These are phyloP conservation scores for Bombus cullumanus DNA, from an alignment of 1,140 invertebrate species.

Conservation along the genomic window DNA sequence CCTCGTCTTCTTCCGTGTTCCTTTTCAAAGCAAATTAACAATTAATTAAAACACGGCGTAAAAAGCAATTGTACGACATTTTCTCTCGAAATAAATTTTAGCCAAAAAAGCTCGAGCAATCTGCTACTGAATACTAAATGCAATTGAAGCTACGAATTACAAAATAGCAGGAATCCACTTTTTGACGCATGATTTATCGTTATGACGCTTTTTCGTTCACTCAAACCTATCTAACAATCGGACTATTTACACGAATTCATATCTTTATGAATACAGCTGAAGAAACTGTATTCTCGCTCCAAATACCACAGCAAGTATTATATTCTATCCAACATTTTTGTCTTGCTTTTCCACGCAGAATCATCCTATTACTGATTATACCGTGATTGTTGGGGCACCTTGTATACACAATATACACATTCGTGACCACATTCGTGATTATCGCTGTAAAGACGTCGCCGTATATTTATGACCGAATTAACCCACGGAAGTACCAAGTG, in stretches of 20 bases:
- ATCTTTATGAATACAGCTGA: too few species aligned
- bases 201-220: too few species aligned
- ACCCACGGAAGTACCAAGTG: slow-evolving; percentile 60
- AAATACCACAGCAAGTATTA: too few species aligned
- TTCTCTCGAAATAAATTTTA: too few species aligned
- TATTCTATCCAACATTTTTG: too few species aligned
- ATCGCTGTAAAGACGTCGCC: slow-evolving; percentile 53
- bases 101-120: background rate
- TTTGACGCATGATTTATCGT: too few species aligned
- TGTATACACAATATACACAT: background rate
- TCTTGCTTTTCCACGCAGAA: too few species aligned
- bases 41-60: background rate
- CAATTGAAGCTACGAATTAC: background rate
- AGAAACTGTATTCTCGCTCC: too few species aligned
- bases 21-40: background rate
- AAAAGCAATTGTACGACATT: background rate
- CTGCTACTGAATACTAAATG: background rate
- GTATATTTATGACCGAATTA: slow-evolving; percentile 67
- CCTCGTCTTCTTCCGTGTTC: background rate
- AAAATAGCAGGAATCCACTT: too few species aligned
- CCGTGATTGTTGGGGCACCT: background rate
- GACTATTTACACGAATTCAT: too few species aligned
- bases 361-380: too few species aligned
- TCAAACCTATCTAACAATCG: too few species aligned
- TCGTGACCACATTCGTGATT: slow-evolving; percentile 29